These are phyloP conservation scores for Lacerta bilineata DNA, from an alignment of 2,797 vertebrate species.

Conservation along the genomic window DNA sequence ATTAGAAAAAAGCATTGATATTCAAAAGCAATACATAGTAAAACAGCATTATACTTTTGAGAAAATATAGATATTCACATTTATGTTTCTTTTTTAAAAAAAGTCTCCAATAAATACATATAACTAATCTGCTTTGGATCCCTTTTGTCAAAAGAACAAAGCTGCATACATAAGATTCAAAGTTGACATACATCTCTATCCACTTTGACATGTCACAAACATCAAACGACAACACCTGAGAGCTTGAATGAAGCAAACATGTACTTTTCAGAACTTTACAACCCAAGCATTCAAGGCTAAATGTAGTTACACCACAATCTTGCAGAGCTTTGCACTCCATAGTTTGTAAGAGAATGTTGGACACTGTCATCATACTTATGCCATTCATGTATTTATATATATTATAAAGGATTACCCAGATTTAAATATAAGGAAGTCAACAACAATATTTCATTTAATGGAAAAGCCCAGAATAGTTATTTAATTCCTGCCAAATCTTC, in stretches of 20 bases:
- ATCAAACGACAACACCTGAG: background rate
- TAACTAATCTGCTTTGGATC: background rate
- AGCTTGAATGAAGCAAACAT: background rate
- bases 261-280: background rate
- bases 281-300: background rate
- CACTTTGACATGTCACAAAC: background rate
- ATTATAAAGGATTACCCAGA: background rate
- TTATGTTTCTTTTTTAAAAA: background rate
- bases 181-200: background rate
- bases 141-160: background rate
- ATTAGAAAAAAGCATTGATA: background rate
- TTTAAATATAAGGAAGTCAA: background rate
- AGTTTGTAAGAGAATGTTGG: background rate
- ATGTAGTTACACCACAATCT: background rate
- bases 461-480: background rate
- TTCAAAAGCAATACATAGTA: background rate
- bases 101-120: background rate
- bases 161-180: background rate
- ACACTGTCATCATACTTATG: background rate
- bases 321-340: background rate
- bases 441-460: background rate
- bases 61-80: background rate
- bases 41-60: slow-evolving; percentile 19
- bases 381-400: background rate
- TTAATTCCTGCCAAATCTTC: background rate